These are phyloP conservation scores for Manduca sexta DNA, from an alignment of 1,140 invertebrate species.

Conservation along the genomic window DNA sequence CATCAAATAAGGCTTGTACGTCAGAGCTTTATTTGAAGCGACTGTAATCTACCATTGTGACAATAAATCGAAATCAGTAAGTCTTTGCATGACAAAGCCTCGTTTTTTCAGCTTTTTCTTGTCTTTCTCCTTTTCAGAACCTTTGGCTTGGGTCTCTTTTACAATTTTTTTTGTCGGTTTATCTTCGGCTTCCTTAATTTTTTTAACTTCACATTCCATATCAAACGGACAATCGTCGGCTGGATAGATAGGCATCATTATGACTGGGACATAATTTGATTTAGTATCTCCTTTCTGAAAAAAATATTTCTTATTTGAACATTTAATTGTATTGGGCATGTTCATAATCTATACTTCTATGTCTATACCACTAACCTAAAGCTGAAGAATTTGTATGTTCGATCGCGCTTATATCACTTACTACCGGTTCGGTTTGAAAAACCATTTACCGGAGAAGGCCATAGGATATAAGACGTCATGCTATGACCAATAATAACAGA, in stretches of 20 bases:
- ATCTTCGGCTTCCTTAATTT: conserved; percentile 35
- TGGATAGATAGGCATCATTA: conserved; percentile 59
- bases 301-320: not conserved
- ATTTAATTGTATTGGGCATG: no score
- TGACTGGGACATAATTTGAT: conserved; percentile 52
- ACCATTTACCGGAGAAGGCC: no score
- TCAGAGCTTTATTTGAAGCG: no score
- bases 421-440: not conserved
- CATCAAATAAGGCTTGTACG: no score
- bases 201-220: conserved; percentile 46
- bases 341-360: no score
- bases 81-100: conserved; percentile 46
- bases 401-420: not conserved
- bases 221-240: conserved; percentile 54
- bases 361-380: not conserved
- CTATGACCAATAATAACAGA: no score
- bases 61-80: conserved; percentile 56
- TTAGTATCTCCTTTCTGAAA: conserved; percentile 26
- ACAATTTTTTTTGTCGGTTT: conserved; percentile 29
- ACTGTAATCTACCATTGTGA: conserved; percentile 41
- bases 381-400: no score
- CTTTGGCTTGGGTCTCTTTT: conserved; percentile 17
- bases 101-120: conserved; percentile 47
- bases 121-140: conserved; percentile 35
- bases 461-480: no score